A percentile compares a stretch with the other conserved stretches of the same genome.
These are phyloP conservation scores for Condylostylus longicornis DNA, from an alignment of 1,140 invertebrate species.

Conservation along the genomic window DNA sequence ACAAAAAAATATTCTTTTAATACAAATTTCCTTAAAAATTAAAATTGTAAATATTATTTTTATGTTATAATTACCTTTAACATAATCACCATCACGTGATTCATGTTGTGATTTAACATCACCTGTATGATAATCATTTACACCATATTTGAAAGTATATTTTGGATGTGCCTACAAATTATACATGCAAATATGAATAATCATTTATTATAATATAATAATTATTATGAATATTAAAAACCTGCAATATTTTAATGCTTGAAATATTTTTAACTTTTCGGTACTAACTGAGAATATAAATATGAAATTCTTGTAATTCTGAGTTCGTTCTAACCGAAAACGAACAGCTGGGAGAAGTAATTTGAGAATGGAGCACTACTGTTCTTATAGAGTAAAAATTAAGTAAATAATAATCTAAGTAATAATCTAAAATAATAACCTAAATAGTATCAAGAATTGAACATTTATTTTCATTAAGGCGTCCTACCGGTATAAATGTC, in stretches of 20 bases:
- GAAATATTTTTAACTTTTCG: too few species aligned
- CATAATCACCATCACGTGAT: slow-evolving; percentile 36
- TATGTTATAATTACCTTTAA: slow-evolving; percentile 27
- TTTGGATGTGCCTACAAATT: slow-evolving; percentile 31
- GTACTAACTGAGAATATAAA: too few species aligned
- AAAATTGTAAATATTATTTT: background rate
- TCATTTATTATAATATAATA: background rate
- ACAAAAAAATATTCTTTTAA: background rate
- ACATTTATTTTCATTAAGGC: too few species aligned
- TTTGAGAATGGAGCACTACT: too few species aligned
- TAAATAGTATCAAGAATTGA: too few species aligned
- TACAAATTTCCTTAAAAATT: slow-evolving; percentile 5
- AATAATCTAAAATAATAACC: too few species aligned
- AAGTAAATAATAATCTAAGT: too few species aligned
- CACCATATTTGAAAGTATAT: slow-evolving; percentile 38
- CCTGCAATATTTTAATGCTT: too few species aligned
- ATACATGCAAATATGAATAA: background rate
- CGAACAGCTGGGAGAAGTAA: too few species aligned
- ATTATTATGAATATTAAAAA: too few species aligned
- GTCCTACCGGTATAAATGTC: too few species aligned
- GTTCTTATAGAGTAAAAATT: too few species aligned
- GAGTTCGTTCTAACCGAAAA: background rate
- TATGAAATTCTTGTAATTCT: background rate
- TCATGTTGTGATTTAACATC: slow-evolving; percentile 39
- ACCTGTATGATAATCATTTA: slow-evolving; percentile 37